Base-by-base conservation (phyloP, 2,797 vertebrate genomes). In the Ctenopoma multispine region DNA sequence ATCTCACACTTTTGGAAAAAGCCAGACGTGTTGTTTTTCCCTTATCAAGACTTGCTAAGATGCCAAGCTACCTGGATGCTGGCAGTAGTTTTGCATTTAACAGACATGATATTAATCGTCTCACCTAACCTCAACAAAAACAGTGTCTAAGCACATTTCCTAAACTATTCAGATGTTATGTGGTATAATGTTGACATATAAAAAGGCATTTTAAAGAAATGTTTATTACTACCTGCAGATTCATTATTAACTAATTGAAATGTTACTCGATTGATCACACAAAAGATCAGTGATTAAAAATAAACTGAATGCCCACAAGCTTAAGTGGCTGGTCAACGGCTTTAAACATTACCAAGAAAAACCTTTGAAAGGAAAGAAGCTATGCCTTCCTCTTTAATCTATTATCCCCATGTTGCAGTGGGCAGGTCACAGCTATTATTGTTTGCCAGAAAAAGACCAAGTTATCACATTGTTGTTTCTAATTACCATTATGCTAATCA, bases 401-500 rank as follows among this genome's bases (percentile, higher is more conserved):
- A 38, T 34, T 75, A 50, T 34, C 15, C 27, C 47, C 56, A 66
- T 12, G 10, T 36, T 56, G 14, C 47, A 69, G 27, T 1, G 29
- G 20, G 24, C 49, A 36, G 49, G 63, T 72, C 41, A 48, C 15
- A 36, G 63, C 66, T 54, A 63, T 65, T 68, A 53, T 43, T 74
- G 55, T 58, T 67, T 58, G 5, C 46, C 40, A 5, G 0, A 71
- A 70, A 41, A 69, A 70, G 46, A 71, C 44, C 7, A 75, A 69
- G 64, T 70, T 75, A 58, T 58, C 40, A n/a, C 66, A 75, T 38
- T 69, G 80, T 78, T 81, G 68, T 77, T 73, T 50, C 23, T 85
- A 86, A 91, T 90, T 84, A 88, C 78, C 1, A 11, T 72, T 36
- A 64, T 70, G 63, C 51, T 75, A 80, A 89, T 87, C 60, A 76